Evolutionary conservation across 2,113 vertebrate species (phyloP).

Genomic region (Hemiprocne comata): DNA sequence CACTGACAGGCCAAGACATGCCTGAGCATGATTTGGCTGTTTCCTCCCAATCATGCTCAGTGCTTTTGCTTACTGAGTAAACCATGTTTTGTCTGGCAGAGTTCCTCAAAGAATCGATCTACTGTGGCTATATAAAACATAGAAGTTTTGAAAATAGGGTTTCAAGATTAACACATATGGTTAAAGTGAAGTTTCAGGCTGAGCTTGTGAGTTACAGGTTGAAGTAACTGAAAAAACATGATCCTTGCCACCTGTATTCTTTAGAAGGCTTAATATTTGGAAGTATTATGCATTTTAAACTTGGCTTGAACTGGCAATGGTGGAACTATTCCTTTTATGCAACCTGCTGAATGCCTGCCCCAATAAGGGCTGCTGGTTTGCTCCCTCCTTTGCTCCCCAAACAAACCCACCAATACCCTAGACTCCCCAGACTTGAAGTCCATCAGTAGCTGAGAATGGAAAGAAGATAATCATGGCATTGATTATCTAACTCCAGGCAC

Average conservation of each 20-base stretch:
- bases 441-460: rapidly evolving
- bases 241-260: not conserved
- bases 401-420: not conserved
- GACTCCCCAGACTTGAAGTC: not conserved
- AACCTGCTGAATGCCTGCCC: not conserved
- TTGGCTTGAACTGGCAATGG: not conserved
- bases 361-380: not conserved
- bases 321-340: not conserved
- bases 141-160: not conserved
- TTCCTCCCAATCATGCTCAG: not conserved
- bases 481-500: not conserved
- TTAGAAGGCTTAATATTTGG: not conserved
- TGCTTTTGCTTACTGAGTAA: not conserved
- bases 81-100: not conserved
- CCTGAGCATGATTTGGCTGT: not conserved
- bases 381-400: not conserved
- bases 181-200: not conserved
- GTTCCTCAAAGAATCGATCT: not conserved
- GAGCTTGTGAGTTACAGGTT: not conserved
- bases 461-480: not conserved
- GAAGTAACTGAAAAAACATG: not conserved
- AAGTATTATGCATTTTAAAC: not conserved
- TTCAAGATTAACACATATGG: not conserved
- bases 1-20: not conserved
- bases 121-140: not conserved